Base-by-base conservation (phyloP, 2,888 invertebrate genomes). In the Azorinus chamasolen region DNA sequence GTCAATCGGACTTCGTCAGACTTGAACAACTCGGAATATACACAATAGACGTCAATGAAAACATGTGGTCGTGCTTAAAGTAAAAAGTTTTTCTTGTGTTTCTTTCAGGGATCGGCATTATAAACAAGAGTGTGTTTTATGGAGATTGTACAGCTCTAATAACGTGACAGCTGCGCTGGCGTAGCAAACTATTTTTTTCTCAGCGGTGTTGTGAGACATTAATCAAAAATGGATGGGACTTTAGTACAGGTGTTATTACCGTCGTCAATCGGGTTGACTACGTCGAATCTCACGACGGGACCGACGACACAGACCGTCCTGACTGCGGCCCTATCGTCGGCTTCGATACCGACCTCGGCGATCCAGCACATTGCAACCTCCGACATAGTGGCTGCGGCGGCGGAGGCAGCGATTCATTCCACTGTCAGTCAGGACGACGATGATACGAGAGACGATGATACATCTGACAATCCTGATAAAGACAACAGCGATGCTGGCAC, bases 21-120 rank as follows among this genome's bases (percentile, higher is more conserved):
- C 68, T 79, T 79, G 79, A 79, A 68, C 75, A 79, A 75, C 69
- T 79, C 79, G 75, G 79, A 75, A 79, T 69, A 79, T 73, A 72
- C 63, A 79, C 79, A 76, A 70, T 75, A 32, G 32, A 32, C 32
- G 32, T 32, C 32, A 32, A 32, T 32, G 32, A 32, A 32, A 32
- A 32, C 32, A 32, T 32, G 32, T 32, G 32, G 32, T 10, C 32
- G 32, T 32, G 32, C 32, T 32, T 32, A 6, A 32, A 32, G 32
- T 32, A 32, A 32, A 32, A 32, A 32, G 32, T 32, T 32, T 32
- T 54, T 63, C 45, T 45, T 76, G 64, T 79, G 68, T 51, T 48
- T 73, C 45, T 78, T 78, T 78, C 78, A 78, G 78, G 43, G 57
- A 51, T 27, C 54, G 69, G 63, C 32, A 32, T 32, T 6, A 32